A percentile compares a stretch with the other conserved stretches of the same genome.
phyloP scores from a whole-genome alignment of 2,113 vertebrate species.

The Microcebus tavaratra region DNA sequence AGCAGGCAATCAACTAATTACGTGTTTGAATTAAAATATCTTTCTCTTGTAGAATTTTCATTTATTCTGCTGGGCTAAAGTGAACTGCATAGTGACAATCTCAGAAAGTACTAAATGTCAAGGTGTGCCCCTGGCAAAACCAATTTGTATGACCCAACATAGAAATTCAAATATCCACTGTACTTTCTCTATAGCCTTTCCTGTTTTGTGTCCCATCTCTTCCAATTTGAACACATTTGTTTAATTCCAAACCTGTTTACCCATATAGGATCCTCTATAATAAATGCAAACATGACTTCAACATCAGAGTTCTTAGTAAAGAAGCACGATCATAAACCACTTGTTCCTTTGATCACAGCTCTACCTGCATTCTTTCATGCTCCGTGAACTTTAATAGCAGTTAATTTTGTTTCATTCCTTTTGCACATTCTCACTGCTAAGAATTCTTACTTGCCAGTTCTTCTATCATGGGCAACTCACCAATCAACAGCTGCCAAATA shows the following conservation, averaged over 20 bases:
- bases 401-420: conserved; percentile 37
- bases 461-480: conserved; percentile 3
- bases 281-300: conserved; percentile 14
- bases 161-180: neutral
- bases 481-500: conserved; percentile 17
- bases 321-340: conserved; percentile 29
- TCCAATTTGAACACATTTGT: neutral
- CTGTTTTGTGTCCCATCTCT: neutral
- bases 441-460: conserved; percentile 24
- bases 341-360: conserved; percentile 24
- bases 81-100: neutral
- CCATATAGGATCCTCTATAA: neutral
- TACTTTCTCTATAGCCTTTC: neutral
- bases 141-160: neutral
- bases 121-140: neutral
- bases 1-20: conserved; percentile 68
- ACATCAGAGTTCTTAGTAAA: neutral
- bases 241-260: neutral
- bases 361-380: conserved; percentile 47
- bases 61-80: neutral
- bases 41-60: conserved; percentile 27
- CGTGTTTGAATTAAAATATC: conserved; percentile 46
- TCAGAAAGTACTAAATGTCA: conserved; percentile 13
- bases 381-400: conserved; percentile 38
- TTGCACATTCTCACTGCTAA: neutral